Percentiles rank a stretch among this genome's conserved stretches.
phyloP scores from a whole-genome alignment of 2,888 invertebrate species.

The Caenorhabditis auriculariae region DNA sequence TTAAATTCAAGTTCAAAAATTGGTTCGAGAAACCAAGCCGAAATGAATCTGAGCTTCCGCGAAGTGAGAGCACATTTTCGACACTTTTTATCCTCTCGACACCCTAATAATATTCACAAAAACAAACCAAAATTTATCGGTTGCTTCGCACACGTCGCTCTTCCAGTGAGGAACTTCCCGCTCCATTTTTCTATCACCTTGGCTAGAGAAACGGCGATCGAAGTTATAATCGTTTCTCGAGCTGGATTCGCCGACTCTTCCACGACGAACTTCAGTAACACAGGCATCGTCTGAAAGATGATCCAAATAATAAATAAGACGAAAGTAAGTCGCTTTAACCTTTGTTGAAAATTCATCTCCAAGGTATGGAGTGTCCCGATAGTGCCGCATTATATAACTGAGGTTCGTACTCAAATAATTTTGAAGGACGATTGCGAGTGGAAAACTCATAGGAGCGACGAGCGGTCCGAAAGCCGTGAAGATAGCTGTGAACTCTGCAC shows the following conservation, averaged over 20 bases:
- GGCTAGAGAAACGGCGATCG: constrained; percentile 2
- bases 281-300: constrained; percentile 6
- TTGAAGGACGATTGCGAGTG: constrained; percentile 6
- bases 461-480: constrained; percentile 32
- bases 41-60: too few relatives aligned
- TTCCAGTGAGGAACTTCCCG: too few relatives aligned
- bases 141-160: too few relatives aligned
- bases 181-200: too few relatives aligned
- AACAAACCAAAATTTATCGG: too few relatives aligned
- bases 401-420: constrained; percentile 14
- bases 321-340: neutral
- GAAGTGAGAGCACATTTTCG: too few relatives aligned
- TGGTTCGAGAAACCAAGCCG: too few relatives aligned
- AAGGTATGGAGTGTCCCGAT: constrained; percentile 26
- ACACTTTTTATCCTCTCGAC: too few relatives aligned
- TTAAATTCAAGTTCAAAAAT: too few relatives aligned
- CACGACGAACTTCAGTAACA: too few relatives aligned
- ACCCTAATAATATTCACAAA: too few relatives aligned
- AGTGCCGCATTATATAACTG: constrained; percentile 21
- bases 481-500: constrained; percentile 35
- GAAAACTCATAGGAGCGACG: constrained; percentile 3
- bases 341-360: constrained; percentile 1
- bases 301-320: neutral
- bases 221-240: neutral
- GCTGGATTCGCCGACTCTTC: neutral